Base-by-base conservation (phyloP, 2,888 invertebrate species). In the Barypeithes pellucidus region DNA sequence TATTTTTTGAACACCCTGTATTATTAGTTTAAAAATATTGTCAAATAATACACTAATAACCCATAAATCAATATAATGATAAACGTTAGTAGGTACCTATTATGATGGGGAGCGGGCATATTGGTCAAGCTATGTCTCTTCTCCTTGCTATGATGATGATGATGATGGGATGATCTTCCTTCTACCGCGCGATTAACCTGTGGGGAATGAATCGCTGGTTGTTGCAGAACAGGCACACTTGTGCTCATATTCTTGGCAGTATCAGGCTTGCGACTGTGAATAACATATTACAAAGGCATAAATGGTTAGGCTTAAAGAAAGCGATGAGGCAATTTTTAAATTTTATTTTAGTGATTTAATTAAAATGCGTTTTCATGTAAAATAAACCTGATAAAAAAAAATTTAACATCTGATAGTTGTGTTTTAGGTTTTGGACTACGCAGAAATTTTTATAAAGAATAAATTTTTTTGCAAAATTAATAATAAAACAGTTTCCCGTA, bases 111-210 rank as follows among this genome's bases (percentile, higher is more conserved):
- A 3, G 84, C 84, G 43, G 87, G 86, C 45, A 88, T 78, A 18
- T 88, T 87, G 8, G 88, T 89, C 77, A 90, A 89, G 82, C 90
- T 90, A 80, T 90, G 90, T n/a, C 90, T 86, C 80, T 90, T 90
- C 69, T 88, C 88, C 72, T 85, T 83, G 72, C 81, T 81, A 72
- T 84, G 82, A 54, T 82, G 83, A 73, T 80, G 82, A 73, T 80
- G 81, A 69, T 80, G 82, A 73, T 80, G 81, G 68, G 66, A 45
- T 3, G 45, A 20, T 14, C 74, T 54, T 14, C 61, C 70, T 36
- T 66, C 70, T 8, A 36, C 43, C 9, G 72, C 14, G 12, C 72
- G 67, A 61, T 33, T 59, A n/a, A 33, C 24, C 36, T 67, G 67
- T 41, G 67, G 43, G n/a, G 67, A 60, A 45, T 71, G 59, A 66